phyloP scores from a whole-genome alignment of 2,888 invertebrate genomes.

The Acrobasis repandana region DNA sequence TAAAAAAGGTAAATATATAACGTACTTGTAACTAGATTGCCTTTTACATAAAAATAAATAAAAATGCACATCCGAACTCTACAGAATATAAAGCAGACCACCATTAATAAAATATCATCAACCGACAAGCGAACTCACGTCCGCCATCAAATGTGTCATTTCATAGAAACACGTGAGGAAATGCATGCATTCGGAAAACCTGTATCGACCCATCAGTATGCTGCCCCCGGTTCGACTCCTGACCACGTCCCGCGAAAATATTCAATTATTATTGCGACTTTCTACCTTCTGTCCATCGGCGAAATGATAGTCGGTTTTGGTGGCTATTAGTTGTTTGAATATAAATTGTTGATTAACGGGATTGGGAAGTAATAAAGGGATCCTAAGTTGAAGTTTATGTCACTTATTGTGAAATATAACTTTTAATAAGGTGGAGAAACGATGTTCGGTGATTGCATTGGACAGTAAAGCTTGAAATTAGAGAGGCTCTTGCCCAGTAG shows the following conservation, averaged over 20 bases:
- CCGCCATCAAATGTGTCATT: conserved; percentile 33
- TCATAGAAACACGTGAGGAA: conserved; percentile 43
- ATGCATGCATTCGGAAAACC: conserved; percentile 48
- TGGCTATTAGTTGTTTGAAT: conserved; percentile 19
- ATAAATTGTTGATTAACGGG: conserved; percentile 23
- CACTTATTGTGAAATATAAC: neutral
- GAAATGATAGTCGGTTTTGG: conserved; percentile 23
- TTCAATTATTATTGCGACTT: conserved; percentile 67
- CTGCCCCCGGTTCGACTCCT: conserved; percentile 59
- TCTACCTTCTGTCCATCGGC: conserved; percentile 58
- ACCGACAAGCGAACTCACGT: conserved; percentile 24
- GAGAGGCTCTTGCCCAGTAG: no score
- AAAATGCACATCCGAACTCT: no score
- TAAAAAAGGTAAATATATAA: conserved; percentile 30
- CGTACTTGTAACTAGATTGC: conserved; percentile 8
- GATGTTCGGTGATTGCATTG: no score
- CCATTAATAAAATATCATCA: conserved; percentile 5
- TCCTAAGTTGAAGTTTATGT: neutral
- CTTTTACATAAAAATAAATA: no score
- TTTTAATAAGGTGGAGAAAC: no score
- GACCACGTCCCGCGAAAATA: conserved; percentile 71
- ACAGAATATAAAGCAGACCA: neutral
- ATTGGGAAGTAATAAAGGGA: conserved; percentile 6
- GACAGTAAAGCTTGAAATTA: no score
- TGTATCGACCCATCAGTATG: conserved; percentile 66